phyloP scores from a whole-genome alignment of 1,140 invertebrate genomes.

The Leucophenga varia region DNA sequence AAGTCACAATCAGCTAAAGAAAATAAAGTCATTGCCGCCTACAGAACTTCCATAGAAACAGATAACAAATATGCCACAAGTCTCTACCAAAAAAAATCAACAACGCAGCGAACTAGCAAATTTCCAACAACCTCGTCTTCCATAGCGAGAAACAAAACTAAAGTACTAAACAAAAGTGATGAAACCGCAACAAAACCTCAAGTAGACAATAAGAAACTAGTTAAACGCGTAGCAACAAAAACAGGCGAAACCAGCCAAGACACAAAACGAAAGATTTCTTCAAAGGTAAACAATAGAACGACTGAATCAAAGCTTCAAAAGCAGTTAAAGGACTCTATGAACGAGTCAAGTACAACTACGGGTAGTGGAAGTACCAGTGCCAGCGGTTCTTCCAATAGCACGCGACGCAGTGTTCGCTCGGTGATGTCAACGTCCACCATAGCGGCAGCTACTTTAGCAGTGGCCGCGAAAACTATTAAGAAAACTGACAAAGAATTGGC shows the following conservation, averaged over 20 bases:
- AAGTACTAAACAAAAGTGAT: conserved; percentile 41
- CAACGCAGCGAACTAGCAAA: conserved; percentile 44
- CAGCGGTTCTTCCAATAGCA: conserved; percentile 43
- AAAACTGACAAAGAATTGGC: conserved; percentile 46
- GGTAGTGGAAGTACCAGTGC: conserved; percentile 38
- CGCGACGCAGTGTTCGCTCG: conserved; percentile 38
- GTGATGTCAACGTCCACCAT: conserved; percentile 25
- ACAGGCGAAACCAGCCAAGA: conserved; percentile 19
- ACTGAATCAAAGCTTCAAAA: conserved; percentile 41
- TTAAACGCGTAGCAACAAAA: conserved; percentile 22
- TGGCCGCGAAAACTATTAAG: conserved; percentile 2
- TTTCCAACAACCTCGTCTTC: conserved; percentile 45
- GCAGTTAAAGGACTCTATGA: conserved; percentile 44
- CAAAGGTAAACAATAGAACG: conserved; percentile 14
- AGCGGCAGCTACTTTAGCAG: background rate
- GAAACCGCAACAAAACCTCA: conserved; percentile 42
- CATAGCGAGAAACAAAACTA: conserved; percentile 33
- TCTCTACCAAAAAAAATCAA: conserved; percentile 16
- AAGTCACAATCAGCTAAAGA: conserved; percentile 43
- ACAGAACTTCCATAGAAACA: conserved; percentile 47
- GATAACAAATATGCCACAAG: conserved; percentile 29
- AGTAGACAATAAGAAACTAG: conserved; percentile 44
- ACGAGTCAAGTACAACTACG: conserved; percentile 37
- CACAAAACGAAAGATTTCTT: background rate
- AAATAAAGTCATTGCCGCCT: conserved; percentile 36